A percentile compares a stretch with the other conserved stretches of the same genome.
Conservation (phyloP, 2,797 vertebrate genomes). For the Acridotheres tristis region DNA sequence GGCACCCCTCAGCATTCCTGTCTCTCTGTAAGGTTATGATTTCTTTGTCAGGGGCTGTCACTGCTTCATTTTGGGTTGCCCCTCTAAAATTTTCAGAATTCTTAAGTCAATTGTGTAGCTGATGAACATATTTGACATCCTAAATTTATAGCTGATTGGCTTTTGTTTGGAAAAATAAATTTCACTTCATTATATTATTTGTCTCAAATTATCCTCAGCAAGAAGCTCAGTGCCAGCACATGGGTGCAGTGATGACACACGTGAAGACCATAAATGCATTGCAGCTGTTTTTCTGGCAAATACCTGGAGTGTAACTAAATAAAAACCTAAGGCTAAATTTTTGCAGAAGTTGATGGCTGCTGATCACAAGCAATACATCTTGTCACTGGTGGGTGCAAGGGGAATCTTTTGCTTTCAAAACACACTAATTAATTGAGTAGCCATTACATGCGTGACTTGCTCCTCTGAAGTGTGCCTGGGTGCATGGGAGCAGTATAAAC, state of each 20-base stretch:
- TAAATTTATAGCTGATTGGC: background rate
- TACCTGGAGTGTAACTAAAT: background rate
- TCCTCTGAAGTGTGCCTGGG: background rate
- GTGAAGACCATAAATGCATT: background rate
- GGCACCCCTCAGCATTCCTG: background rate
- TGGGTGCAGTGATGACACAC: accelerated
- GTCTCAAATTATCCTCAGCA: background rate
- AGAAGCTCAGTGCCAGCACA: background rate
- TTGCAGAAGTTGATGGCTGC: background rate
- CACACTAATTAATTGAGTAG: background rate
- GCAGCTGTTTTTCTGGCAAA: background rate
- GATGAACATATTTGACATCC: no score
- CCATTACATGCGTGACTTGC: background rate
- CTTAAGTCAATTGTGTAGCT: no score
- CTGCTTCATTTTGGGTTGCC: background rate
- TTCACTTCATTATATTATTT: background rate
- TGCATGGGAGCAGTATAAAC: background rate
- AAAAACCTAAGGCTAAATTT: background rate
- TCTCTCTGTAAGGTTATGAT: background rate
- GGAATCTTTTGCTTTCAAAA: background rate
- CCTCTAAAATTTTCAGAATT: background rate
- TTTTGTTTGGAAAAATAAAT: background rate
- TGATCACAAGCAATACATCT: background rate
- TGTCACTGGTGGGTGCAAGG: background rate
- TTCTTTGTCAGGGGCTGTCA: background rate